These are phyloP conservation scores for Hesperophylax magnus DNA, from an alignment of 1,140 invertebrate species.

Conservation along the genomic window DNA sequence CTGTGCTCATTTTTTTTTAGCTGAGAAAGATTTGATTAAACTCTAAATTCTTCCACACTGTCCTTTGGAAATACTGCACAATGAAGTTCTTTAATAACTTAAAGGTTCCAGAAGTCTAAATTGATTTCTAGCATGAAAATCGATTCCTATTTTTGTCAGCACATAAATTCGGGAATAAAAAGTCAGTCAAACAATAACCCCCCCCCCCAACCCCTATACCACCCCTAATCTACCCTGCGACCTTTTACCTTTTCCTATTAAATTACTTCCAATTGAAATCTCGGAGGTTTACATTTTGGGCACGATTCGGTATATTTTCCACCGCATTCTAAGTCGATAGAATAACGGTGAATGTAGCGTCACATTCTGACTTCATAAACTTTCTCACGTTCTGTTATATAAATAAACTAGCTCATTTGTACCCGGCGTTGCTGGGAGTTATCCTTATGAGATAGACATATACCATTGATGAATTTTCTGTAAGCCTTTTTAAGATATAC, in stretches of 20 bases:
- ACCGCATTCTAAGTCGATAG: conserved; percentile 31
- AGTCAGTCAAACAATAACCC: conserved; percentile 34
- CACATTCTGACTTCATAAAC: conserved; percentile 24
- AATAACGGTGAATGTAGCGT: conserved; percentile 25
- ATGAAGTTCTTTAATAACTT: conserved; percentile 14
- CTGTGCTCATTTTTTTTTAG: too few relatives aligned
- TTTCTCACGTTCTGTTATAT: conserved; percentile 16
- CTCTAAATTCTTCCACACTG: too few relatives aligned
- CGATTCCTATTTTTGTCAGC: conserved; percentile 37
- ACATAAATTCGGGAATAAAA: conserved; percentile 37
- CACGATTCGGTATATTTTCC: conserved; percentile 48
- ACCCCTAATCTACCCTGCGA: conserved; percentile 23
- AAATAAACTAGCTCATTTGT: too few relatives aligned
- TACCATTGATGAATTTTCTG: too few relatives aligned
- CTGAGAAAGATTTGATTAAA: too few relatives aligned
- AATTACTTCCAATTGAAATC: conserved; percentile 51
- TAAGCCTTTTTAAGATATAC: too few relatives aligned
- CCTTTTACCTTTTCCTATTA: conserved; percentile 51
- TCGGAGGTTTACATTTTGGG: conserved; percentile 40
- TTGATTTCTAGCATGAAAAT: conserved; percentile 29
- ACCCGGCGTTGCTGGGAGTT: too few relatives aligned
- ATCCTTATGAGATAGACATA: too few relatives aligned
- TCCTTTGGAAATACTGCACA: too few relatives aligned
- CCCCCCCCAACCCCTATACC: neutral
- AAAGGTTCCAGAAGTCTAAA: neutral